Conservation (phyloP, 2,888 invertebrate genomes). For the Liopterus haemorrhoidalis region DNA sequence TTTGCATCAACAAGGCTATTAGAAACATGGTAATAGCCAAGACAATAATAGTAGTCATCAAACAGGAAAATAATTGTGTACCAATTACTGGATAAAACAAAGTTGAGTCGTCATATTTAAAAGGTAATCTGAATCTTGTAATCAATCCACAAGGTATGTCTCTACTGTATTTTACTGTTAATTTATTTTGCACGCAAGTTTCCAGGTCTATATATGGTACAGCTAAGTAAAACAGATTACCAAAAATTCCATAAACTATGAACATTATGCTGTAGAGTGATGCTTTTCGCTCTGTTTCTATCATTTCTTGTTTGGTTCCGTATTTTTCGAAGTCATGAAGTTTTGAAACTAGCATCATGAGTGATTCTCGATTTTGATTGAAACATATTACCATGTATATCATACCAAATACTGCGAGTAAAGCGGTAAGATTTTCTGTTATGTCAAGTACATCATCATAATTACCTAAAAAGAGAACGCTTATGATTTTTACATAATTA, state of each 20-base stretch:
- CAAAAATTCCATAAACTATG: constrained; percentile 12
- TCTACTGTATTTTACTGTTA: no score
- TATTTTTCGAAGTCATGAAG: constrained; percentile 17
- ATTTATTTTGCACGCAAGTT: no score
- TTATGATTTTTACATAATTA: no score
- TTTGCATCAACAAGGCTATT: constrained; percentile 16
- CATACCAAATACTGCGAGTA: constrained; percentile 15
- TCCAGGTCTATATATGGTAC: constrained; percentile 15
- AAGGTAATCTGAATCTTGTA: constrained; percentile 15
- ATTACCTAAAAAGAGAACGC: no score
- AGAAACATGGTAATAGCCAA: constrained; percentile 17
- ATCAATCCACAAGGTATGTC: constrained; percentile 17
- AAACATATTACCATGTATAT: constrained; percentile 16
- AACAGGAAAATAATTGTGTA: constrained; percentile 9
- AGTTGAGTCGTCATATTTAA: constrained; percentile 12
- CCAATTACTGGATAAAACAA: constrained; percentile 10
- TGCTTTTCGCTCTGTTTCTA: constrained; percentile 15
- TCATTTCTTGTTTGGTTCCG: constrained; percentile 3
- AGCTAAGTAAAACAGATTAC: constrained; percentile 14
- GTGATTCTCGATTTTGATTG: constrained; percentile 5
- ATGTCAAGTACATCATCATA: constrained; percentile 19
- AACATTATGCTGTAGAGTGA: constrained; percentile 13
- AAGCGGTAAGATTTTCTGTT: constrained; percentile 15
- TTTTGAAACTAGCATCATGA: constrained; percentile 10
- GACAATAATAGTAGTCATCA: constrained; percentile 10